Evolutionary conservation across 2,888 invertebrate species (phyloP).

Genomic region (Phortica magna): DNA sequence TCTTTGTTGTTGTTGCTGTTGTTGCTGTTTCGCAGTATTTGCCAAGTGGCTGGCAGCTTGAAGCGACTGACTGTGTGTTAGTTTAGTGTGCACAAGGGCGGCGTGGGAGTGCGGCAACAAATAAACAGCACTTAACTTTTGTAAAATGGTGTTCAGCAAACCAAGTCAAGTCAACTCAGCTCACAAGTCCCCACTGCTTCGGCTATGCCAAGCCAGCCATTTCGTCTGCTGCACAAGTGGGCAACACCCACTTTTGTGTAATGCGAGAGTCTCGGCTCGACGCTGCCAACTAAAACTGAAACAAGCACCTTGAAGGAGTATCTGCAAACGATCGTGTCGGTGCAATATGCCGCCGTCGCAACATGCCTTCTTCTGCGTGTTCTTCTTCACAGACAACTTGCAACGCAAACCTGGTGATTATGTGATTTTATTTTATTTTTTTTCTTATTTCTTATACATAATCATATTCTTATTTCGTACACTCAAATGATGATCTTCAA

Average conservation of each 20-base stretch:
- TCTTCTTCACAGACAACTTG: no score
- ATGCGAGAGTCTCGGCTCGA: slow-evolving; percentile 48
- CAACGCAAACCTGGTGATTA: background rate
- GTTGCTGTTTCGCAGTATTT: slow-evolving; percentile 27
- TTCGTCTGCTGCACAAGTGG: slow-evolving; percentile 64
- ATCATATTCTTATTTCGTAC: background rate
- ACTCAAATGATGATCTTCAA: background rate
- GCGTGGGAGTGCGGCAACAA: slow-evolving; percentile 36
- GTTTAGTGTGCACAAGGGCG: slow-evolving; percentile 61
- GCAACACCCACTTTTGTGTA: slow-evolving; percentile 64
- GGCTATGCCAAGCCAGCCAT: slow-evolving; percentile 59
- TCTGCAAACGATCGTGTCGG: slow-evolving; percentile 34
- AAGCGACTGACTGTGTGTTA: slow-evolving; percentile 53
- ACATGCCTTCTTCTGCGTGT: background rate
- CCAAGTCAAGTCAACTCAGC: slow-evolving; percentile 44
- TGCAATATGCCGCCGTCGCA: slow-evolving; percentile 53
- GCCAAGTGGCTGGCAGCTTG: slow-evolving; percentile 2
- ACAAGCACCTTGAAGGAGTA: slow-evolving; percentile 17
- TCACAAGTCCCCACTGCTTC: slow-evolving; percentile 41
- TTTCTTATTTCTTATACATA: background rate
- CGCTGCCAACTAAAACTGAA: slow-evolving; percentile 29
- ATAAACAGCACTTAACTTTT: slow-evolving; percentile 41
- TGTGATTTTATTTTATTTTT: background rate
- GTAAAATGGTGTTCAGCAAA: slow-evolving; percentile 68
- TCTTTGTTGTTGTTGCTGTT: slow-evolving; percentile 41